A percentile compares a stretch with the other conserved stretches of the same genome.
These are phyloP conservation scores for Onychomys torridus DNA, from an alignment of 2,797 vertebrate species.

Conservation along the genomic window DNA sequence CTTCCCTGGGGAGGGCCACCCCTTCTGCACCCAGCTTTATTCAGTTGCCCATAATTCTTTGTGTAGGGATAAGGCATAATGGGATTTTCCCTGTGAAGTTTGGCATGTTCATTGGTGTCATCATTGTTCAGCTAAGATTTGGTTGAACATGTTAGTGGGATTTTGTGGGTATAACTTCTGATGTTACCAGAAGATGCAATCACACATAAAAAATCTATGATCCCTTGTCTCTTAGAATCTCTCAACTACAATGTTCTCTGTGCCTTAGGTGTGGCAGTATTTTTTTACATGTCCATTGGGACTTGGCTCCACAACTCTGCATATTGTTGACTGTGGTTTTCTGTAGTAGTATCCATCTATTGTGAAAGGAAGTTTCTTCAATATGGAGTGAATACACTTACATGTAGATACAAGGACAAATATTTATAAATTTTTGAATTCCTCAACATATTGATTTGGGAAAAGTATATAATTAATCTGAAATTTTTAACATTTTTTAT, in stretches of 20 bases:
- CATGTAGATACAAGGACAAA: neutral
- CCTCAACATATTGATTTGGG: constrained; percentile 13
- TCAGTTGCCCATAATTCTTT: neutral
- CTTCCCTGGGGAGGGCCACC: neutral
- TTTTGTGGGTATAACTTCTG: neutral
- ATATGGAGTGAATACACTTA: neutral
- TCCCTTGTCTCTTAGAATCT: too few relatives aligned
- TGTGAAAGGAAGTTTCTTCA: neutral
- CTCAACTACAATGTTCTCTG: neutral
- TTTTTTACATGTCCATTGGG: neutral
- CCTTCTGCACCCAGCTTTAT: neutral
- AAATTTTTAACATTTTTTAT: constrained; percentile 47
- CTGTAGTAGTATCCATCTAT: neutral
- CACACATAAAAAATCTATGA: neutral
- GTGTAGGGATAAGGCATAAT: too few relatives aligned
- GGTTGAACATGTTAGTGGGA: neutral
- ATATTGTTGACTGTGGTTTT: neutral
- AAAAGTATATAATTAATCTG: constrained; percentile 18
- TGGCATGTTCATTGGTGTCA: neutral
- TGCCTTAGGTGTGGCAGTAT: neutral
- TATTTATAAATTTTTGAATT: neutral
- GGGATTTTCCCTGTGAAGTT: neutral
- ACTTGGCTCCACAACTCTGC: neutral
- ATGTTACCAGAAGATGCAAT: neutral
- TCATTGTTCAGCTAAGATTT: neutral